These are phyloP conservation scores for Pheosia gnoma DNA, from an alignment of 2,888 invertebrate species.

Conservation along the genomic window DNA sequence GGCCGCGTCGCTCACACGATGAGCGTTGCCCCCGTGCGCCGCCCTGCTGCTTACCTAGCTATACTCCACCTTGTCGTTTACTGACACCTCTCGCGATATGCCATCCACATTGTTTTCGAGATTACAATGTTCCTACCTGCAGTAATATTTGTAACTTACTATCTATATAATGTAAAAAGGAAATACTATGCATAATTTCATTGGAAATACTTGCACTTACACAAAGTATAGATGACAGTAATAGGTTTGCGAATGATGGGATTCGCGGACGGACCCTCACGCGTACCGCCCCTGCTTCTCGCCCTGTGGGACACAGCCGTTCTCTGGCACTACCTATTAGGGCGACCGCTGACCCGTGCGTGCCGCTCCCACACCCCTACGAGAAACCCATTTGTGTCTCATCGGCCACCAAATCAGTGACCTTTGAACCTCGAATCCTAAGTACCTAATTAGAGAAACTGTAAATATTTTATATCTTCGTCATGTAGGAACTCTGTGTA, in stretches of 20 bases:
- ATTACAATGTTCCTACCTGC: conserved; percentile 40
- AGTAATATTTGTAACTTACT: conserved; percentile 11
- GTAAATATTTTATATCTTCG: conserved; percentile 41
- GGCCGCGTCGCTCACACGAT: conserved; percentile 80
- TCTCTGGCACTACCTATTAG: conserved; percentile 61
- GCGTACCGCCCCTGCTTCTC: conserved; percentile 31
- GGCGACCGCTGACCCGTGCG: conserved; percentile 70
- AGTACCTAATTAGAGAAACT: conserved; percentile 49
- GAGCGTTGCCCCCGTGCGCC: conserved; percentile 76
- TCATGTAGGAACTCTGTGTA: conserved; percentile 16
- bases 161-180: no score
- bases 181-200: no score
- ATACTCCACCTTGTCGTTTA: conserved; percentile 47
- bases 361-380: conserved; percentile 49
- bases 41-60: conserved; percentile 43
- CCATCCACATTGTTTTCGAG: conserved; percentile 52
- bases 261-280: conserved; percentile 22
- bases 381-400: conserved; percentile 49
- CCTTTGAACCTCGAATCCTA: conserved; percentile 52
- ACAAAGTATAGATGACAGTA: no score
- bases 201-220: no score
- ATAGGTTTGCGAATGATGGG: conserved; percentile 13
- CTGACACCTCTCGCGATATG: conserved; percentile 58
- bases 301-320: conserved; percentile 45
- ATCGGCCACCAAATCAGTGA: conserved; percentile 62